Evolutionary conservation across 2,113 vertebrate species (phyloP).

Genomic region (Gymnorhina tibicen): DNA sequence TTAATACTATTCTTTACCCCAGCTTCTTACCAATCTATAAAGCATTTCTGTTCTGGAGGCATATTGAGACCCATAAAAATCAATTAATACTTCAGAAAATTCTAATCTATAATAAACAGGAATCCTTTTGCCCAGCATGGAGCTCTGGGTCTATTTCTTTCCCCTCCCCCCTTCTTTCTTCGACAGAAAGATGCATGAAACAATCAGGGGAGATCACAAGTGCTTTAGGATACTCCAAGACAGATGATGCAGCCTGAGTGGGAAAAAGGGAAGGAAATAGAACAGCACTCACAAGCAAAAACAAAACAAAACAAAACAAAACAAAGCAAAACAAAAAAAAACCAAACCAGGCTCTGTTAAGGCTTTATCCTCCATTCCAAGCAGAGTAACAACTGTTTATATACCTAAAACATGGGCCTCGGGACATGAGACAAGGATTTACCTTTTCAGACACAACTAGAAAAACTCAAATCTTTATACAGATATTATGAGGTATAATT

Average conservation of each 20-base stretch:
- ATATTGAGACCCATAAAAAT: background rate
- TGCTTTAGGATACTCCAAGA: background rate
- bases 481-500: background rate
- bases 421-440: background rate
- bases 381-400: background rate
- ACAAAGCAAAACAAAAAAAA: no score
- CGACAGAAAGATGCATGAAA: background rate
- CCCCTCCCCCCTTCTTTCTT: background rate
- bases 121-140: background rate
- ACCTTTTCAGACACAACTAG: background rate
- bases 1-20: background rate
- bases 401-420: background rate
- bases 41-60: background rate
- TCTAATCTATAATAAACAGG: background rate
- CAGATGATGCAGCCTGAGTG: background rate
- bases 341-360: background rate
- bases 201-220: background rate
- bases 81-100: constrained; percentile 1
- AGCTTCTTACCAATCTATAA: background rate
- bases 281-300: background rate
- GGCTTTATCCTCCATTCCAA: background rate
- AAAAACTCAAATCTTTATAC: background rate
- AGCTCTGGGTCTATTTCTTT: background rate
- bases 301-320: background rate
- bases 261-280: background rate